phyloP scores from a whole-genome alignment of 53 echinoderm and acorn worm species.

The Zoroaster sp. region DNA sequence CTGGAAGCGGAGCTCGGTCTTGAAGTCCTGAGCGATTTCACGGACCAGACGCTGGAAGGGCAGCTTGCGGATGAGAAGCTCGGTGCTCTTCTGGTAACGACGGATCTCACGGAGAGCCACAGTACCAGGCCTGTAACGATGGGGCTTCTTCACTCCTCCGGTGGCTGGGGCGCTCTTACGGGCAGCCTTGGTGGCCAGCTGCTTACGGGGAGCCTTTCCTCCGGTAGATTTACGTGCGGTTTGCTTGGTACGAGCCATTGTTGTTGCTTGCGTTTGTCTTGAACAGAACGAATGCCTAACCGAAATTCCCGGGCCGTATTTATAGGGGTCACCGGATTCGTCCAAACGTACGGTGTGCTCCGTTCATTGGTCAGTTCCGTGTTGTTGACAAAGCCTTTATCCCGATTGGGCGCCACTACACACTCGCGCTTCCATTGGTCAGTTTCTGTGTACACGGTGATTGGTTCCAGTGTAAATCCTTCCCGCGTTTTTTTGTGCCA shows the following conservation, averaged over 20 bases:
- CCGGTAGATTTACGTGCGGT: slow-evolving; percentile 97
- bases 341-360: not conserved
- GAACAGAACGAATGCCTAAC: slow-evolving; percentile 19
- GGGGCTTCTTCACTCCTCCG: slow-evolving; percentile 98
- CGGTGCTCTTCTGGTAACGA: slow-evolving; percentile 99
- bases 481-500: slow-evolving; percentile 17
- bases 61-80: slow-evolving; percentile 98
- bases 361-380: slow-evolving; percentile 10
- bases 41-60: slow-evolving; percentile 99
- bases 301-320: slow-evolving; percentile 19
- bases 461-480: slow-evolving; percentile 50
- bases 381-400: not conserved
- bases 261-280: slow-evolving; percentile 42
- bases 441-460: slow-evolving; percentile 41
- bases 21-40: slow-evolving; percentile 99
- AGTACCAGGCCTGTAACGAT: slow-evolving; percentile 99
- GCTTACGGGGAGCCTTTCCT: slow-evolving; percentile 98
- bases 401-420: slow-evolving; percentile 15
- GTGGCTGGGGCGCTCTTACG: slow-evolving; percentile 98
- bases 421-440: slow-evolving; percentile 16
- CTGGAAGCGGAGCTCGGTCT: slow-evolving; percentile 99
- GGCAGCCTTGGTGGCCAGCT: slow-evolving; percentile 98
- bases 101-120: slow-evolving; percentile 99
- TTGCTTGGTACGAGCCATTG: slow-evolving; percentile 99
- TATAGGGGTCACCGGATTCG: slow-evolving; percentile 35